Conservation (phyloP, 37 sponge, comb jelly and placozoan genomes). For the Tethya wilhelma region DNA sequence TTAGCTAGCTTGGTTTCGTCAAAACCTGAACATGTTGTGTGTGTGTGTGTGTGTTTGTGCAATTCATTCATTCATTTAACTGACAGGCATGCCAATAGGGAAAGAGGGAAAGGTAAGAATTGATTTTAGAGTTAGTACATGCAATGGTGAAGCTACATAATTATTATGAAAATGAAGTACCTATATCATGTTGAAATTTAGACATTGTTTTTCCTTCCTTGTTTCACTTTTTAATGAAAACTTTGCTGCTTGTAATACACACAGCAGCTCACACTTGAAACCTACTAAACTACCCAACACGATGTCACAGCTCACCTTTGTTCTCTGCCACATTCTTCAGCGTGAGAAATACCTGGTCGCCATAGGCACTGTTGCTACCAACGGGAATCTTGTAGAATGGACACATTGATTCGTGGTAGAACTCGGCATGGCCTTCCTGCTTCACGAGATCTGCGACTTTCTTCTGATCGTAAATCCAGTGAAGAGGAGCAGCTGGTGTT, state of each 20-base stretch:
- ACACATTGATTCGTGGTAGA: constrained; percentile 32
- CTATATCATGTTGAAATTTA: no score
- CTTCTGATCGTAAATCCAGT: constrained; percentile 59
- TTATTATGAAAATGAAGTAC: no score
- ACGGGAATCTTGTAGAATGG: constrained; percentile 39
- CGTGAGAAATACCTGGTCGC: constrained; percentile 37
- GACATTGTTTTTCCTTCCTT: no score
- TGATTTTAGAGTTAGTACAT: no score
- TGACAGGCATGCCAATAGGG: neutral
- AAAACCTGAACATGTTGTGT: constrained; percentile 30
- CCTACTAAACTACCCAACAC: neutral
- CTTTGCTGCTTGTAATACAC: no score
- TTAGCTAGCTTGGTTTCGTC: constrained; percentile 17
- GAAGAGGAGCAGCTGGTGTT: constrained; percentile 34
- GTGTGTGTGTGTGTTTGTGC: constrained; percentile 15
- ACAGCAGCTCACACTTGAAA: no score
- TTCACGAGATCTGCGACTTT: constrained; percentile 18
- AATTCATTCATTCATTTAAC: neutral
- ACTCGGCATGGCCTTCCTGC: constrained; percentile 4
- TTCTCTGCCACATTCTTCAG: constrained; percentile 33
- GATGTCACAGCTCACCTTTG: constrained; percentile 31
- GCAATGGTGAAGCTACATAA: no score
- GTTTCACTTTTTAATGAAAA: no score
- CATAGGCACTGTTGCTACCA: constrained; percentile 38
- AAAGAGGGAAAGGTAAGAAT: no score